Conservation (phyloP, 2,797 vertebrate genomes). For the Glyptemys insculpta region DNA sequence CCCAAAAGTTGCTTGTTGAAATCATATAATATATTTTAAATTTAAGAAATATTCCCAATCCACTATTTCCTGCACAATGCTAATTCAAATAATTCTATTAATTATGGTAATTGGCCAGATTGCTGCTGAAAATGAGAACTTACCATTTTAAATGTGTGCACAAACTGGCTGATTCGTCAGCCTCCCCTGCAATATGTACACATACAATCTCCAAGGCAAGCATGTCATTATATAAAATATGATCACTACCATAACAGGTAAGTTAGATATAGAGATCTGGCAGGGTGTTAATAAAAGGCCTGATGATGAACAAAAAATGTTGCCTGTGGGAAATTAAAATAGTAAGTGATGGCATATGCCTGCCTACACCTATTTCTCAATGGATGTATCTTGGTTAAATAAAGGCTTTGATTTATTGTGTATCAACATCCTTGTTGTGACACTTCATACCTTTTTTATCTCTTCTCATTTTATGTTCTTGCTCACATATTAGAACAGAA, state of each 20-base stretch:
- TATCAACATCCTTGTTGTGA: slow-evolving; percentile 2
- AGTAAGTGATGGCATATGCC: not conserved
- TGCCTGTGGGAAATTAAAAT: slow-evolving; percentile 33
- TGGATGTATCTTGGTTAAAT: not conserved
- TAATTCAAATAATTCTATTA: not conserved
- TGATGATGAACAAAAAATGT: not conserved
- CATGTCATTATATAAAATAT: rapidly evolving
- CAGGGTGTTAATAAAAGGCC: slow-evolving; percentile 12
- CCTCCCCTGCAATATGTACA: not conserved
- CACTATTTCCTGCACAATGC: not conserved
- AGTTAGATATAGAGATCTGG: not conserved
- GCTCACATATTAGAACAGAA: not conserved
- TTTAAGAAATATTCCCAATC: not conserved
- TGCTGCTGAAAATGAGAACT: not conserved
- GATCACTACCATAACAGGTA: not conserved
- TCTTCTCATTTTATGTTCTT: not conserved
- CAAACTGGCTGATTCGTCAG: not conserved
- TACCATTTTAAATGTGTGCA: not conserved
- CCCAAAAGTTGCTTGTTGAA: not conserved
- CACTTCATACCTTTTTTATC: not conserved
- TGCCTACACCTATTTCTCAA: not conserved
- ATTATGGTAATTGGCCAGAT: not conserved
- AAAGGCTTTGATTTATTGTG: slow-evolving; percentile 12
- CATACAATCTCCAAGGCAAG: not conserved
- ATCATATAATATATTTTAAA: not conserved